These are phyloP conservation scores for Perodicticus potto DNA, from an alignment of 2,797 vertebrate genomes.

Conservation along the genomic window DNA sequence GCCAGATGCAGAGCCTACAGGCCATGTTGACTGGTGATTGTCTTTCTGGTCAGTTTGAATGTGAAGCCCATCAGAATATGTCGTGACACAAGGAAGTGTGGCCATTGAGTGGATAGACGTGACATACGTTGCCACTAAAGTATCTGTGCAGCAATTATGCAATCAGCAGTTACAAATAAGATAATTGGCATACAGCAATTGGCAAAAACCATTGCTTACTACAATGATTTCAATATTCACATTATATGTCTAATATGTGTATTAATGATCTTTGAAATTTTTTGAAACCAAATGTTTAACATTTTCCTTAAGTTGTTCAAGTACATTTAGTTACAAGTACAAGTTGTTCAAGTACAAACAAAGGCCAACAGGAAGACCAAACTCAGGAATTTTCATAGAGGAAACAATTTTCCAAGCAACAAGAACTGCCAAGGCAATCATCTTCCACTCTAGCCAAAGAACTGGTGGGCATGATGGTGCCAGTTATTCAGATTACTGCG, in stretches of 20 bases:
- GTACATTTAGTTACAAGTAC: no score
- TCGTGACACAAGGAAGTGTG: slow-evolving; percentile 16
- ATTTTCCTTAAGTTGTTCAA: no score
- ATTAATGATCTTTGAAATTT: background rate
- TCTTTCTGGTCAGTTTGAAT: slow-evolving; percentile 9
- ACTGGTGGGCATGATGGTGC: no score
- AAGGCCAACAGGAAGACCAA: no score
- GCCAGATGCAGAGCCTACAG: background rate
- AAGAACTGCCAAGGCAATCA: no score
- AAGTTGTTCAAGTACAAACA: no score
- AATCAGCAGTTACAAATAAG: slow-evolving; percentile 36
- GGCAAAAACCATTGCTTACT: slow-evolving; percentile 29
- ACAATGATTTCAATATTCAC: slow-evolving; percentile 28
- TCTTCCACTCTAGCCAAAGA: no score
- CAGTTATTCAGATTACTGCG: no score
- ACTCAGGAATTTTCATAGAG: no score
- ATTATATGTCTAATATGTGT: background rate
- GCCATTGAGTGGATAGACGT: background rate
- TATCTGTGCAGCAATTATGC: background rate
- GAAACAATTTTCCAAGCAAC: no score
- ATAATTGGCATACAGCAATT: slow-evolving; percentile 39
- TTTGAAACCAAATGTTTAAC: no score
- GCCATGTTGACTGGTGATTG: background rate
- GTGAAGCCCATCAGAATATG: background rate
- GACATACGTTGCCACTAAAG: background rate